Evolutionary conservation across 1,140 invertebrate genomes (phyloP).

Genomic region (Ostrea edulis): DNA sequence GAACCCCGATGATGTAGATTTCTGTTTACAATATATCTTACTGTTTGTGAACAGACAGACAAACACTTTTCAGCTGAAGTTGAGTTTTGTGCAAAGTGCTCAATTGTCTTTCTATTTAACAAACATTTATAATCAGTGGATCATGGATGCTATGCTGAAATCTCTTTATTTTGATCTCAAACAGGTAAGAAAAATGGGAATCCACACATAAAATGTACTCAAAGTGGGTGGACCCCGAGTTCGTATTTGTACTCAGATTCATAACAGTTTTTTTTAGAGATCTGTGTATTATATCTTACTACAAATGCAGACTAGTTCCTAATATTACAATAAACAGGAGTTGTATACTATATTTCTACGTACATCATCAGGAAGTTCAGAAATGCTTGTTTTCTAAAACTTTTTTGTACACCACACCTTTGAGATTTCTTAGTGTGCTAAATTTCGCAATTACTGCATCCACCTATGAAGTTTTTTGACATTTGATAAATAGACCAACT

Average conservation of each 20-base stretch:
- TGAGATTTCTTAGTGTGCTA: background rate
- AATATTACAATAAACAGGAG: background rate
- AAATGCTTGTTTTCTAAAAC: no score
- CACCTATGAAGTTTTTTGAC: background rate
- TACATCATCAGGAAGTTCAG: no score
- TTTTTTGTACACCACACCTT: background rate
- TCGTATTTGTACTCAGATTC: background rate
- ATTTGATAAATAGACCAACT: background rate
- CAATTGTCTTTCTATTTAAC: background rate
- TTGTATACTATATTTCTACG: background rate
- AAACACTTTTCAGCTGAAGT: conserved; percentile 3
- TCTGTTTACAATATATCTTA: conserved; percentile 30
- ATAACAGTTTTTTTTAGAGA: background rate
- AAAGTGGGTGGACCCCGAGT: background rate
- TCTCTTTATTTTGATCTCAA: conserved; percentile 29
- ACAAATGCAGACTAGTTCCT: background rate
- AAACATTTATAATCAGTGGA: background rate
- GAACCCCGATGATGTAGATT: conserved; percentile 26
- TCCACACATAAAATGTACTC: background rate
- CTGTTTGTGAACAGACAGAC: conserved; percentile 23
- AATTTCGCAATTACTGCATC: conserved; percentile 34
- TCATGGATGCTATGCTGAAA: conserved; percentile 44
- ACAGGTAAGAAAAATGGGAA: conserved; percentile 23
- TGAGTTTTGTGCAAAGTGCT: conserved; percentile 25
- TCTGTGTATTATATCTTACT: background rate